Conservation (phyloP, 2,113 vertebrate genomes). For the Spheniscus mendiculus region DNA sequence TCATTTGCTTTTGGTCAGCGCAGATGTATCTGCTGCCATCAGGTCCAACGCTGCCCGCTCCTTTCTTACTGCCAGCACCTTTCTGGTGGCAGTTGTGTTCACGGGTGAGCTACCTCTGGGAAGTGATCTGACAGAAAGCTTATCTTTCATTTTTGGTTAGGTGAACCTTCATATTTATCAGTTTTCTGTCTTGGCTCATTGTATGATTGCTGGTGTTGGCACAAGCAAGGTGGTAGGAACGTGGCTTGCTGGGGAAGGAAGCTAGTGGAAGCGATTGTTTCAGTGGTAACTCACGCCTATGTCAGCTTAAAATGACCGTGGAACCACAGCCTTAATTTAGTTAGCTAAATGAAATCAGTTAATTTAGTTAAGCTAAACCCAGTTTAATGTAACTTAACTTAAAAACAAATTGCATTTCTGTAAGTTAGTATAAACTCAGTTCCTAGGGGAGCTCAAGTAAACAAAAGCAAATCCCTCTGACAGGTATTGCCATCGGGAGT, state of each 20-base stretch:
- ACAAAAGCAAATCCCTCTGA: not conserved
- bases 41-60: not conserved
- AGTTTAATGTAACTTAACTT: not conserved
- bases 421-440: not conserved
- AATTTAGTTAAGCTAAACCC: not conserved
- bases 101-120: not conserved
- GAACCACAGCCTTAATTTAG: not conserved
- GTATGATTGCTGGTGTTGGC: not conserved
- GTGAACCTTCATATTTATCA: not conserved
- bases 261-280: not conserved
- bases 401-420: not conserved
- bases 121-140: not conserved
- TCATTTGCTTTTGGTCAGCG: not conserved
- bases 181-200: not conserved
- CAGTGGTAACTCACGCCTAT: not conserved
- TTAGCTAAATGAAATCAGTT: not conserved
- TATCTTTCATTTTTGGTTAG: not conserved
- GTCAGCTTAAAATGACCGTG: not conserved
- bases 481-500: not conserved
- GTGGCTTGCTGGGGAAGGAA: not conserved
- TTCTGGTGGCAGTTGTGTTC: not conserved
- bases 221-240: not conserved
- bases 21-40: not conserved
- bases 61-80: not conserved
- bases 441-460: not conserved